Evolutionary conservation across 2,888 invertebrate genomes (phyloP).

Genomic region (Holacanthella duospinosa): DNA sequence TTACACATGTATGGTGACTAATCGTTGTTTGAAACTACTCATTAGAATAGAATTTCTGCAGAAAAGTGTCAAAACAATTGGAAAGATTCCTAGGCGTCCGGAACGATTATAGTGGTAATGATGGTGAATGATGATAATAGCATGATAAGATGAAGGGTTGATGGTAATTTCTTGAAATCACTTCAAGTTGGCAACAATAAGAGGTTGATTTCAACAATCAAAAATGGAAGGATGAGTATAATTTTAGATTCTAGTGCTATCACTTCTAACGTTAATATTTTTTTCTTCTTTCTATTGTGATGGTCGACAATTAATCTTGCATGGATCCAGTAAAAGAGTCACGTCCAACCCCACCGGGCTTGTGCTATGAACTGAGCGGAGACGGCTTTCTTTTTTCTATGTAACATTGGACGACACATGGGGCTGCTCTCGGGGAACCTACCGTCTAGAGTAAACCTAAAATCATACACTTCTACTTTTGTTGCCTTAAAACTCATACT

Average conservation of each 20-base stretch:
- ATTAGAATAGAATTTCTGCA: background rate
- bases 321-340: constrained; percentile 26
- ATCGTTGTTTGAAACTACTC: background rate
- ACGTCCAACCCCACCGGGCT: constrained; percentile 37
- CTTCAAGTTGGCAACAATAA: too few relatives aligned
- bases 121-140: too few relatives aligned
- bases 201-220: too few relatives aligned
- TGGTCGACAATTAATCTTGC: constrained; percentile 16
- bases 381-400: background rate
- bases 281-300: background rate
- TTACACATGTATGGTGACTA: too few relatives aligned
- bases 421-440: background rate
- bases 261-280: too few relatives aligned
- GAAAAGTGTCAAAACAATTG: background rate
- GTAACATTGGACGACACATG: background rate
- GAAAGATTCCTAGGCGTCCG: background rate
- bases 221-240: too few relatives aligned
- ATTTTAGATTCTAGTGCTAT: too few relatives aligned
- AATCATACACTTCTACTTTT: background rate
- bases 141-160: too few relatives aligned
- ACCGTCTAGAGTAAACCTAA: background rate
- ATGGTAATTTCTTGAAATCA: too few relatives aligned
- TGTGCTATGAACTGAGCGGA: constrained; percentile 32
- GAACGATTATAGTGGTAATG: too few relatives aligned
- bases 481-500: too few relatives aligned